These are phyloP conservation scores for Arge pagana DNA, from an alignment of 2,888 invertebrate genomes.

Conservation along the genomic window DNA sequence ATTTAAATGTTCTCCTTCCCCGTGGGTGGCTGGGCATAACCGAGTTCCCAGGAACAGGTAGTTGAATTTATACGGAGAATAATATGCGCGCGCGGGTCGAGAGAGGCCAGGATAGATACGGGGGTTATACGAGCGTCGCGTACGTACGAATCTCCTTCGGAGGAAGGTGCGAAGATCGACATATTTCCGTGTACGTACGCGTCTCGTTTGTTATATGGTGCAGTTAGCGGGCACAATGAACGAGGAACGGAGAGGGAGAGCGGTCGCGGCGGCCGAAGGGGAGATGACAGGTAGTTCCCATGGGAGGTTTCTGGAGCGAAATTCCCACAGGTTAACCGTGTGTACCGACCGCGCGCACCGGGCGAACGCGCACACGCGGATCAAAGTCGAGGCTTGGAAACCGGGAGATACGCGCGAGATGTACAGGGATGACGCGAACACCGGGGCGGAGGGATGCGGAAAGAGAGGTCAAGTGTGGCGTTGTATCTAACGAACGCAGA, in stretches of 20 bases:
- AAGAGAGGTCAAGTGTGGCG: constrained; percentile 1
- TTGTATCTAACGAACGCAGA: not conserved
- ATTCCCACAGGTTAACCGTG: constrained; percentile 44
- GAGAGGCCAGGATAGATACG: not conserved
- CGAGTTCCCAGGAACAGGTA: constrained; percentile 46
- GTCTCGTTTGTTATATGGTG: not conserved
- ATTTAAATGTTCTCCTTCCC: not conserved
- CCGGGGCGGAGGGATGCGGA: not conserved
- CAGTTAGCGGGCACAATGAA: not conserved
- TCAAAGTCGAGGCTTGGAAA: constrained; percentile 30
- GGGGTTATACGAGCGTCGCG: too few relatives aligned
- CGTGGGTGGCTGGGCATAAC: constrained; percentile 21
- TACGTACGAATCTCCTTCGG: too few relatives aligned
- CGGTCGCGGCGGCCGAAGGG: not conserved
- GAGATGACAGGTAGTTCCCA: constrained; percentile 51
- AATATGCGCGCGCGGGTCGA: not conserved
- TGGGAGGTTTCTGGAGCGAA: constrained; percentile 44
- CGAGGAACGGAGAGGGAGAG: not conserved
- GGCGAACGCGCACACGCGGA: constrained; percentile 27
- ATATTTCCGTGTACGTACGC: not conserved
- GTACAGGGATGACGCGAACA: constrained; percentile 8
- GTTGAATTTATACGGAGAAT: not conserved
- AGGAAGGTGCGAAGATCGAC: constrained; percentile 45
- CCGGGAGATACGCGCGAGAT: constrained; percentile 23
- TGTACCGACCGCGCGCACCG: not conserved